These are phyloP conservation scores for Haliaeetus leucogaster DNA, from an alignment of 2,113 vertebrate species.

Conservation along the genomic window DNA sequence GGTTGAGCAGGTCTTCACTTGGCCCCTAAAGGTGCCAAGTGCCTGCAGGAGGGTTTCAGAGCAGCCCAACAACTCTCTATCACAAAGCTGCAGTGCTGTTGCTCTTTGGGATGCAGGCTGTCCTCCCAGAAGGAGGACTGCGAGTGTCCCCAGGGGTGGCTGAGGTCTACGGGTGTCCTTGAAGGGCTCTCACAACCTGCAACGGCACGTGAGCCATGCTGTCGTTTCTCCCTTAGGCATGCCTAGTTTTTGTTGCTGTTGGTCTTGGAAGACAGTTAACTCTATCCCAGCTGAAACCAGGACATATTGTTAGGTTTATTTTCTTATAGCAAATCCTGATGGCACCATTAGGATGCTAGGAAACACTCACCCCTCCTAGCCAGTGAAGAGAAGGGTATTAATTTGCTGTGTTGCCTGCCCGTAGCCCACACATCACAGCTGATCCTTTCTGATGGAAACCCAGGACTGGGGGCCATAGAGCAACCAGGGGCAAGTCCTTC, in stretches of 20 bases:
- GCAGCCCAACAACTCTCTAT: background rate
- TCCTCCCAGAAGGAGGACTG: background rate
- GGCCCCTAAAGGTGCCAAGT: background rate
- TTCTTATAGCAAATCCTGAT: background rate
- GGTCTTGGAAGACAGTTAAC: background rate
- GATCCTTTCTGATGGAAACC: constrained; percentile 48
- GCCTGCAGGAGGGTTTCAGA: background rate
- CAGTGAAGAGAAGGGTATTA: constrained; percentile 6
- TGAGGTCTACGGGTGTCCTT: background rate
- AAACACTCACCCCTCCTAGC: background rate
- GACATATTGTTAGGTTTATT: background rate
- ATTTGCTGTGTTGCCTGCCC: background rate
- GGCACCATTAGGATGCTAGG: background rate
- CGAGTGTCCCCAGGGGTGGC: accelerated
- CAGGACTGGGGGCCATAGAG: background rate
- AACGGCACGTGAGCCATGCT: background rate
- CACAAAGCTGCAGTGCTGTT: background rate
- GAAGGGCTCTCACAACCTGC: background rate
- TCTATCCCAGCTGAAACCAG: no score
- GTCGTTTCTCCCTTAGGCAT: background rate
- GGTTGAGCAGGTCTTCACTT: background rate
- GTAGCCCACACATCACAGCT: background rate
- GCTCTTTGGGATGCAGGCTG: background rate
- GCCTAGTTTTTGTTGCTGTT: background rate
- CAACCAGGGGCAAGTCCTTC: background rate